Percentiles rank a stretch among this genome's conserved stretches.
phyloP scores from a whole-genome alignment of 2,888 invertebrate genomes.

The Lampropteryx suffumata region DNA sequence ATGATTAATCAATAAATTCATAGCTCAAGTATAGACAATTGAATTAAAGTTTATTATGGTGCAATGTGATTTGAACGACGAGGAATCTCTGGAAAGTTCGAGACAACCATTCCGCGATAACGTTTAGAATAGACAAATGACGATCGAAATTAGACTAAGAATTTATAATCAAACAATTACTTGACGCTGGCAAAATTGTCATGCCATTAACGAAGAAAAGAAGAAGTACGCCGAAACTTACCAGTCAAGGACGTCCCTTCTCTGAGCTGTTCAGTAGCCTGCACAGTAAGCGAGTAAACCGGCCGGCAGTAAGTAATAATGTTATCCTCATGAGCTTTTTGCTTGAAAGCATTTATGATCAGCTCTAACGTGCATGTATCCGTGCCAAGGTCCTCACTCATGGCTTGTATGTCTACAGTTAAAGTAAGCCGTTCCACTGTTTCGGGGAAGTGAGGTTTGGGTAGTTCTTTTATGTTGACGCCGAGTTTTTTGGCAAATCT shows the following conservation, averaged over 20 bases:
- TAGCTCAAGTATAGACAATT: no score
- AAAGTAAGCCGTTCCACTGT: slow-evolving; percentile 53
- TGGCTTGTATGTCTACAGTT: slow-evolving; percentile 44
- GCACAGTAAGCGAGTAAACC: slow-evolving; percentile 89
- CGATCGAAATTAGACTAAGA: no score
- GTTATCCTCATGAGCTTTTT: slow-evolving; percentile 88
- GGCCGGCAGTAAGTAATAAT: slow-evolving; percentile 86
- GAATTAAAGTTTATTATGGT: no score
- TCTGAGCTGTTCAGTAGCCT: slow-evolving; percentile 85
- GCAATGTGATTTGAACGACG: no score
- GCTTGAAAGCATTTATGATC: slow-evolving; percentile 88
- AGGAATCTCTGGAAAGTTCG: no score
- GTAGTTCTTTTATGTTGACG: slow-evolving; percentile 68
- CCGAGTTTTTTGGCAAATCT: slow-evolving; percentile 75
- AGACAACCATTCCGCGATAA: no score
- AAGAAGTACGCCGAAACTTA: slow-evolving; percentile 38
- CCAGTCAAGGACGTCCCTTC: slow-evolving; percentile 85
- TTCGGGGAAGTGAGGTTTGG: slow-evolving; percentile 62
- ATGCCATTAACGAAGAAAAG: no score
- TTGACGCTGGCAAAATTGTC: no score
- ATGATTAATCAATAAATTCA: no score
- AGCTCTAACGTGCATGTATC: slow-evolving; percentile 85
- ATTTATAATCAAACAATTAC: no score
- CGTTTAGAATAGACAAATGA: no score
- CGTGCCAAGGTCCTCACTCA: slow-evolving; percentile 76